Conservation (phyloP, 2,888 invertebrate genomes). For the Oegoconia quadripuncta region DNA sequence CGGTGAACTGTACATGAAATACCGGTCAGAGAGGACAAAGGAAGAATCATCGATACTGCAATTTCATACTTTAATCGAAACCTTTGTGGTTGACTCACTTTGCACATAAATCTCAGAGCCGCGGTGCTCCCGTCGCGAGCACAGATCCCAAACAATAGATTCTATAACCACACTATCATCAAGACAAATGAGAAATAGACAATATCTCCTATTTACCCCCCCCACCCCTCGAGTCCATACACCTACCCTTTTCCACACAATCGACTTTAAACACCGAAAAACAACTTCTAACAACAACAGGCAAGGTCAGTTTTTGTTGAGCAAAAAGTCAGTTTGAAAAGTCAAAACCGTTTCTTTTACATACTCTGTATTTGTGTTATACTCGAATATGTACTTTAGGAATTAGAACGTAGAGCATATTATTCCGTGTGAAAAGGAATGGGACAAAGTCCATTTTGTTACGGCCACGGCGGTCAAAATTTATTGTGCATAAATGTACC, state of each 20-base stretch:
- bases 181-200: conserved; percentile 75
- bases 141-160: conserved; percentile 49
- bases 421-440: conserved; percentile 28
- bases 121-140: neutral
- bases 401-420: conserved; percentile 31
- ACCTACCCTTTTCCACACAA: conserved; percentile 65
- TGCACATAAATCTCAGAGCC: neutral
- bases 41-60: no score
- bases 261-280: conserved; percentile 36
- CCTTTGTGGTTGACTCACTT: neutral
- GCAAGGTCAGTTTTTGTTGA: conserved; percentile 57
- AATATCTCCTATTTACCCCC: conserved; percentile 68
- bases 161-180: conserved; percentile 58
- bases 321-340: conserved; percentile 55
- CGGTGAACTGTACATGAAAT: no score
- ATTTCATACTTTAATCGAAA: no score
- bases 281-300: conserved; percentile 29
- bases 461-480: conserved; percentile 70
- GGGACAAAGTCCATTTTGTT: conserved; percentile 59
- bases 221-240: conserved; percentile 58
- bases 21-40: no score
- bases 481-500: conserved; percentile 80
- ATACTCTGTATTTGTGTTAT: conserved; percentile 42
- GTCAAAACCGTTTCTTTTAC: conserved; percentile 65
- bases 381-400: conserved; percentile 1